Base-by-base conservation (phyloP, 2,113 vertebrate genomes). In the Chrysemys picta region DNA sequence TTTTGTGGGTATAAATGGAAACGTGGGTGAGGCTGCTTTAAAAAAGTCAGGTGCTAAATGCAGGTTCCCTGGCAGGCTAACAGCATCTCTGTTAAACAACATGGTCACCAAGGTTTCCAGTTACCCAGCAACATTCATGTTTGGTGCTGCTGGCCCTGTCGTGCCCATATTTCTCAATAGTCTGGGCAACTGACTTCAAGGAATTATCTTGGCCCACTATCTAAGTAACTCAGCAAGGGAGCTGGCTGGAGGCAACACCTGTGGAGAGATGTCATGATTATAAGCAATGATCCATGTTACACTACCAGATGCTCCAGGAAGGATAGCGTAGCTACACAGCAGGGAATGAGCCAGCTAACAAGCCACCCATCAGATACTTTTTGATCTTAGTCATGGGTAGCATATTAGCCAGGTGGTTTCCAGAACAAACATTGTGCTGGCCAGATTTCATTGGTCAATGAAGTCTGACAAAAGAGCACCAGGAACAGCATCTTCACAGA, bases 361-460 rank as follows among this genome's bases (percentile, higher is more conserved):
- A 31, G 81, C 22, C 29, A 59, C 65, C 49, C 3, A 3, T 13
- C 57, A 47, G 49, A 52, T 6, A 0, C 10, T 2, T 45, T 72
- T 9, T 4, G 2, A 1, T 49, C 45, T 59, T 3, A 27, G 35
- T 19, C 62, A 1, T 0, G 49, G 14, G 85, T 80, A 84, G 19
- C 81, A 89, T 85, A 69, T 65, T 6, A 76, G 85, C 6, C 69
- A 4, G 0, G 0, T 38, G 10, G 2, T 31, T 54, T 83, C 52
- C 93, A 86, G 56, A 4, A n/a, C 84, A 29, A 45, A 45, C 1
- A 0, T 0, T 42, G 75, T 13, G 7, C 75, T 3, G 4, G 76
- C 88, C 95, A 90, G 92, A 85, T 49, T 2, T 57, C 1, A 86
- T 94, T 95, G 95, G 95, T 97, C 88, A 8, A 8, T 47, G 42